Base-by-base conservation (phyloP, 2,797 vertebrate species). In the Artibeus lituratus region DNA sequence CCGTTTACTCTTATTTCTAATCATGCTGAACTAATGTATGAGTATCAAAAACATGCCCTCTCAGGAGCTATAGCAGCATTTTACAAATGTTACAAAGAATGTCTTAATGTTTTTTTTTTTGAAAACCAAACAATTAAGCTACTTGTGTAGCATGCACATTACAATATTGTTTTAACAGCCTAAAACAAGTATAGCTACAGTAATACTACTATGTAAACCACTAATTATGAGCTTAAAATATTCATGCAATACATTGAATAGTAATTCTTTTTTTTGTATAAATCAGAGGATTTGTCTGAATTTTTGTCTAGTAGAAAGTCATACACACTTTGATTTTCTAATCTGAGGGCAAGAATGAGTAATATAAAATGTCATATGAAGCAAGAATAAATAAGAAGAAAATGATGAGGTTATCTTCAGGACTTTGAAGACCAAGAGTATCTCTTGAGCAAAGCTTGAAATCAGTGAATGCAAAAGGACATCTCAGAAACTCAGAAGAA, bases 21-120 rank as follows among this genome's bases (percentile, higher is more conserved):
- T 78, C 37, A 89, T 22, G 51, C 29, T 32, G 65, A 70, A 44
- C 59, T 4, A 83, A 80, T 10, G 0, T 5, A 29, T 6, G 4
- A 5, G 87, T 42, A 96, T n/a, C 87, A 96, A 90, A 39, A 67
- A 62, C 65, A 90, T 72, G 89, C 84, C 21, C 95, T 96, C 44
- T 0, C 87, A 94, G 88, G 74, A 86, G 49, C 72, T 92, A 3
- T 10, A 94, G 35, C 3, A 92, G 21, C n/a, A 92, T 65, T 65
- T 90, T 84, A 74, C 26, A 83, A 78, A 81, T 72, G 26, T 88
- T 88, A 32, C 65, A 57, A 69, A 67, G 32, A 86, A 47, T 78
- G 72, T 42, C 42, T 74, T 72, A 37, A 39, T 59, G 5, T 65
- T n/a, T 32, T 42, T 32, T 42, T 42, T 65, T 51, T 89, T 35